Evolutionary conservation across 2,888 invertebrate genomes (phyloP), one percentile per base, ranked within the genome.

Genomic region (Sinhomidia bicolor): DNA sequence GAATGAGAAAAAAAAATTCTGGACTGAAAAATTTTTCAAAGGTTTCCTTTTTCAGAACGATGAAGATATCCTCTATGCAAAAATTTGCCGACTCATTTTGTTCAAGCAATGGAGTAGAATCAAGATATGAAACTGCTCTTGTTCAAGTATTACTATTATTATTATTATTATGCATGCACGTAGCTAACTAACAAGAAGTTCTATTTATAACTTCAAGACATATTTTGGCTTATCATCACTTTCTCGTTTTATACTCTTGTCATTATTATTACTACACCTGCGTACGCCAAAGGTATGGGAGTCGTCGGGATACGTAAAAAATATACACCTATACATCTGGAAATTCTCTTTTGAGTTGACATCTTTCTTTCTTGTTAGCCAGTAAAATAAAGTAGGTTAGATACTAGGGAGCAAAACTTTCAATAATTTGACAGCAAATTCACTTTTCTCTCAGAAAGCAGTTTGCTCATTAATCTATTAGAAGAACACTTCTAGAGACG

Each of bases 371-470:
- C n/a, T n/a, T n/a, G n/a, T n/a, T n/a, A n/a, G n/a, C n/a, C n/a
- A n/a, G n/a, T 57, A 10, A 20, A 20, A 10, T 51, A 57, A 57
- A 57, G 20, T 29, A 36, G 65, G 36, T 20, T 54, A 68, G 36
- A 54, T 6, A 32, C n/a, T n/a, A n/a, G n/a, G n/a, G n/a, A n/a
- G n/a, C n/a, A 82, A 68, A 82, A 82, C 32, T 82, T 82, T 82
- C 36, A 71, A 82, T 44, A 44, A 71, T 82, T 71, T 82, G 71
- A 82, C 71, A 71, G 68, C 29, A 51, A 82, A 82, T 23, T 81
- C 81, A 65, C 81, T 68, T 82, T 82, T 82, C 81, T 68, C 12
- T 17, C 26, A 14, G 2, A 7, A 57, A 57, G 54, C 10, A 17
- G 17, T 57, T 57, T 20, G 4, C 17, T 57, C 57, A 57, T 57